phyloP scores from a whole-genome alignment of 37 sponge, comb jelly and placozoan genomes.

The Ephydatia muelleri region DNA sequence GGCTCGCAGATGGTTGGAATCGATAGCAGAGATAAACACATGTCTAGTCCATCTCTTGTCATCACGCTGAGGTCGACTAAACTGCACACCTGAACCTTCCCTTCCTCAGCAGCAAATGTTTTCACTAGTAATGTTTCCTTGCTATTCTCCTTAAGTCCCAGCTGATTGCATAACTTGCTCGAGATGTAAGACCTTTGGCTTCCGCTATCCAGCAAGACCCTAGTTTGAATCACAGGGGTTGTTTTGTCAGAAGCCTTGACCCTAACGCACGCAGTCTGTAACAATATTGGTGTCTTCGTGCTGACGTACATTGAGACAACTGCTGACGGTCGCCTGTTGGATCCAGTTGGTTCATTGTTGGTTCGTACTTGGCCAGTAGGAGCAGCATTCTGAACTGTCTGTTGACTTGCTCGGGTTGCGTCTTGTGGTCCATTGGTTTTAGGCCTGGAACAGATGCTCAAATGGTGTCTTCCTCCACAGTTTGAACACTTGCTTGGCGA shows the following conservation, averaged over 20 bases:
- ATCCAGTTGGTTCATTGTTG: slow-evolving; percentile 18
- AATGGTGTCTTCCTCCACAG: slow-evolving; percentile 34
- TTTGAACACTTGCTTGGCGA: slow-evolving; percentile 8
- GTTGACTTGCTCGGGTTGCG: neutral
- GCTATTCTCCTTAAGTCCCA: neutral
- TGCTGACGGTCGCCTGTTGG: neutral
- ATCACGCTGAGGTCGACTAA: slow-evolving; percentile 14
- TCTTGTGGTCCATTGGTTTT: neutral
- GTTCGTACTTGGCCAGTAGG: neutral
- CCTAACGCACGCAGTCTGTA: slow-evolving; percentile 31
- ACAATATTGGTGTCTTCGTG: neutral
- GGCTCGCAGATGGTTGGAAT: slow-evolving; percentile 42
- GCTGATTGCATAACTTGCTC: neutral
- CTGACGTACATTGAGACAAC: slow-evolving; percentile 1
- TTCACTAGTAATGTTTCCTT: neutral
- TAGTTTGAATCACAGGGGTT: neutral
- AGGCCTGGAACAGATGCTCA: slow-evolving; percentile 4
- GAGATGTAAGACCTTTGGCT: slow-evolving; percentile 20
- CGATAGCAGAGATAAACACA: neutral
- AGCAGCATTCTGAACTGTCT: neutral
- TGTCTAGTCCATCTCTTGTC: neutral
- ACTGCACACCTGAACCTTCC: neutral
- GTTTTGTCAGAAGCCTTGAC: slow-evolving; percentile 17
- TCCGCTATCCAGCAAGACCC: slow-evolving; percentile 14
- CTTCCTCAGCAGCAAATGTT: slow-evolving; percentile 12